Conservation (phyloP, 1,140 invertebrate genomes). For the Lysiphlebus fabarum region DNA sequence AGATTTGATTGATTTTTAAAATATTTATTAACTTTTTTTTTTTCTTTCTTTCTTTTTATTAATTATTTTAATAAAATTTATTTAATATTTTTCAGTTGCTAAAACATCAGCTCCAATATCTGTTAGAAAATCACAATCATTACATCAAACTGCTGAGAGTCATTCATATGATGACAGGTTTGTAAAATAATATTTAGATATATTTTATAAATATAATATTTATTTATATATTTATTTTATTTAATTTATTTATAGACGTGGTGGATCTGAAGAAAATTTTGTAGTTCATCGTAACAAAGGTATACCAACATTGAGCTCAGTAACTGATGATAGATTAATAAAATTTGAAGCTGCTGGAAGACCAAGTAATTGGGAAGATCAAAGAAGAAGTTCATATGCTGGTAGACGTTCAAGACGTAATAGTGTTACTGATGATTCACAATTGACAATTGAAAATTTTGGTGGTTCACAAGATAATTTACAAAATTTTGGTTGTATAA, state of each 20-base stretch:
- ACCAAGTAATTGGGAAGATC: slow-evolving; percentile 80
- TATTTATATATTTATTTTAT: slow-evolving; percentile 9
- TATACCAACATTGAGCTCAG: slow-evolving; percentile 73
- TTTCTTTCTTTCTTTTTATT: slow-evolving; percentile 10
- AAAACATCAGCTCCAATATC: slow-evolving; percentile 44
- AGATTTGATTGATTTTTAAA: slow-evolving; percentile 6
- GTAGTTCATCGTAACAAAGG: slow-evolving; percentile 75
- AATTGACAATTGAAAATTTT: slow-evolving; percentile 88
- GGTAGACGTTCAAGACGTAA: slow-evolving; percentile 79
- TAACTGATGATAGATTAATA: slow-evolving; percentile 54
- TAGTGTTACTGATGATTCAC: slow-evolving; percentile 82
- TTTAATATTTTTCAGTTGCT: slow-evolving; percentile 46
- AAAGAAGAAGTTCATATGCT: slow-evolving; percentile 69
- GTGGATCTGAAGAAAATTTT: slow-evolving; percentile 65
- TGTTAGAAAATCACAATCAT: slow-evolving; percentile 54
- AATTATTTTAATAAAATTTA: slow-evolving; percentile 10
- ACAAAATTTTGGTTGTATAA: slow-evolving; percentile 57
- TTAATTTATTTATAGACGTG: slow-evolving; percentile 33
- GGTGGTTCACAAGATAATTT: slow-evolving; percentile 75
- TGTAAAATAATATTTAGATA: slow-evolving; percentile 4
- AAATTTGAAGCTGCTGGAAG: slow-evolving; percentile 70
- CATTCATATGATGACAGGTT: slow-evolving; percentile 52
- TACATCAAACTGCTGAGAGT: slow-evolving; percentile 52
- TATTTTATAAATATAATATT: not conserved
- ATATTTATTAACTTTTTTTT: slow-evolving; percentile 12